Evolutionary conservation across 2,113 vertebrate genomes (phyloP).

Genomic region (Tachycineta bicolor): DNA sequence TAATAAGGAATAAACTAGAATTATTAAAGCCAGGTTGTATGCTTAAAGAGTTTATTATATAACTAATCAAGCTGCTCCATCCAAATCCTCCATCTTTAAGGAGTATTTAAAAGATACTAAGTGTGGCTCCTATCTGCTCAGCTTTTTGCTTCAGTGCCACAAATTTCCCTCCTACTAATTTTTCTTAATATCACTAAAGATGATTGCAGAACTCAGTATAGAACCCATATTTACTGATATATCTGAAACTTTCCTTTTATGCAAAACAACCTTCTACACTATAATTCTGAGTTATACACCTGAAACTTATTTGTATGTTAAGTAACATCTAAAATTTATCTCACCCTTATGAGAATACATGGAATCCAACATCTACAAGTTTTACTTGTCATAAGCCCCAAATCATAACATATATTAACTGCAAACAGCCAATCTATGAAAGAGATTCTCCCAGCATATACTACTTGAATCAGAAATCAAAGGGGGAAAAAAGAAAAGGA

Average conservation of each 20-base stretch:
- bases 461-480: not conserved
- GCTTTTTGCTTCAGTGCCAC: not conserved
- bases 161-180: not conserved
- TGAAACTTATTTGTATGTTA: not conserved
- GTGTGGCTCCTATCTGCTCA: not conserved
- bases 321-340: not conserved
- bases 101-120: not conserved
- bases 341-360: not conserved
- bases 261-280: not conserved
- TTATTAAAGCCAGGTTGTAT: not conserved
- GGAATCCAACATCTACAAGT: not conserved
- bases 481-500: not conserved
- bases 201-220: not conserved
- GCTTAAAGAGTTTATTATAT: not conserved
- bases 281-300: not conserved
- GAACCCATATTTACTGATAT: not conserved
- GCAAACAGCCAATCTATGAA: not conserved
- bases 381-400: not conserved
- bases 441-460: not conserved
- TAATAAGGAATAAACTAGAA: not conserved
- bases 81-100: not conserved
- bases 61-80: not conserved
- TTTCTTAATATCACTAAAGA: not conserved
- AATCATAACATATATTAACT: not conserved
- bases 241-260: not conserved